Base-by-base conservation (phyloP, 1,140 invertebrate species). In the Pissodes strobi region DNA sequence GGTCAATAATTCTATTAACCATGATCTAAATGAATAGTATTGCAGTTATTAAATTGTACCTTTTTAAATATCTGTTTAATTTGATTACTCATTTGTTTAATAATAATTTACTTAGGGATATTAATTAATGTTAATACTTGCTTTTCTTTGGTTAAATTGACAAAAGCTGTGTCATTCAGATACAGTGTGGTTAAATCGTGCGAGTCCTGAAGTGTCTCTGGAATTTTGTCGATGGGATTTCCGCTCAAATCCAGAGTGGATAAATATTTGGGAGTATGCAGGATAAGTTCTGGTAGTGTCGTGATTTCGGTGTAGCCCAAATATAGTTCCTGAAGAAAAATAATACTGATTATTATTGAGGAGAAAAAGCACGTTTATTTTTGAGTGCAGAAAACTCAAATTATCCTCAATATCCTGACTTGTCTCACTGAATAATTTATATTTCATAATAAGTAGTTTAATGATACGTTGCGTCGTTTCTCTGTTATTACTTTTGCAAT, bases 121-220 rank as follows among this genome's bases (percentile, higher is more conserved):
- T 34, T 34, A 12, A 2, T 12, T 12, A 34, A 1, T 12, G 13
- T 34, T n/a, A n/a, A 58, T 48, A 53, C 58, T 69, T 76, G 80
- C 80, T 82, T 81, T 0, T 69, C 38, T 3, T 71, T 65, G 41
- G 77, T 76, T 6, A 88, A 70, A 41, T 76, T 74, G 9, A 74
- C 71, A 41, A 91, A 85, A 0, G 85, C 87, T 78, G 91, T 92
- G 38, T 86, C 83, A 68, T 89, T 86, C 3, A 93, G 69, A 27
- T 83, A 82, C 0, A 93, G 74, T 12, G 75, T 82, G 22, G 85
- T 74, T 27, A 93, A 74, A 21, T 80, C 80, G 34, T 79, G 79
- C 0, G 85, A 83, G 45, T 85, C 81, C 2, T 79, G 77, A 1
- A 93, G 70, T n/a, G 83, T 72, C 2, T 78, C 71, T 0, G 90